phyloP scores from a whole-genome alignment of 1,140 invertebrate species.

The Sminthurinus signatus region DNA sequence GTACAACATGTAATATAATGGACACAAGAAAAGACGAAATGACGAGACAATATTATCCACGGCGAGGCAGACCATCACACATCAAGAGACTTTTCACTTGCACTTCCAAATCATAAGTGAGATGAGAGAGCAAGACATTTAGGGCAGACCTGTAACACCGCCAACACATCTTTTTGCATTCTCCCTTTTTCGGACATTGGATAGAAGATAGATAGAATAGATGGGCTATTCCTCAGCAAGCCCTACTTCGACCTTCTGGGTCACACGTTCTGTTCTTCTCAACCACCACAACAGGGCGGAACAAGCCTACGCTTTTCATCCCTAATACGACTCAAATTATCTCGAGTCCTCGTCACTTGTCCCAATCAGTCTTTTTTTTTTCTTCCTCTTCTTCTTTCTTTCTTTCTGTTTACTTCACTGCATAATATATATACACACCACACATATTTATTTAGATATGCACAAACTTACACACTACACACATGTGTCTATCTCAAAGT shows the following conservation, averaged over 20 bases:
- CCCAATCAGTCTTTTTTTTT: no score
- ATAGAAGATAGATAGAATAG: not conserved
- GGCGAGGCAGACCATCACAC: conserved; percentile 1
- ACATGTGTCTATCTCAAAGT: no score
- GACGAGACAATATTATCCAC: no score
- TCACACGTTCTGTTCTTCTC: conserved; percentile 27
- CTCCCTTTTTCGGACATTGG: conserved; percentile 39
- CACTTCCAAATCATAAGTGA: conserved; percentile 40
- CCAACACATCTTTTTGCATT: conserved; percentile 41
- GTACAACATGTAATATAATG: no score
- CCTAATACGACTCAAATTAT: conserved; percentile 39
- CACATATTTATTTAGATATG: no score
- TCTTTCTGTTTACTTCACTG: no score
- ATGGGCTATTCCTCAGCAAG: conserved; percentile 19
- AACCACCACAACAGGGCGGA: conserved; percentile 22
- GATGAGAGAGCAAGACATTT: conserved; percentile 29
- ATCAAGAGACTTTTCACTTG: conserved; percentile 29
- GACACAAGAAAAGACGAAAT: no score
- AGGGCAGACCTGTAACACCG: conserved; percentile 37
- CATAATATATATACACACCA: no score
- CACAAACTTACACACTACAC: no score
- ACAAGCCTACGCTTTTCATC: conserved; percentile 34
- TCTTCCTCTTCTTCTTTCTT: no score
- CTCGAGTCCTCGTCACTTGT: conserved; percentile 12
- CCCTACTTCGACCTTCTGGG: conserved; percentile 34